phyloP scores from a whole-genome alignment of 2,113 vertebrate species.

The Ptilonorhynchus violaceus region DNA sequence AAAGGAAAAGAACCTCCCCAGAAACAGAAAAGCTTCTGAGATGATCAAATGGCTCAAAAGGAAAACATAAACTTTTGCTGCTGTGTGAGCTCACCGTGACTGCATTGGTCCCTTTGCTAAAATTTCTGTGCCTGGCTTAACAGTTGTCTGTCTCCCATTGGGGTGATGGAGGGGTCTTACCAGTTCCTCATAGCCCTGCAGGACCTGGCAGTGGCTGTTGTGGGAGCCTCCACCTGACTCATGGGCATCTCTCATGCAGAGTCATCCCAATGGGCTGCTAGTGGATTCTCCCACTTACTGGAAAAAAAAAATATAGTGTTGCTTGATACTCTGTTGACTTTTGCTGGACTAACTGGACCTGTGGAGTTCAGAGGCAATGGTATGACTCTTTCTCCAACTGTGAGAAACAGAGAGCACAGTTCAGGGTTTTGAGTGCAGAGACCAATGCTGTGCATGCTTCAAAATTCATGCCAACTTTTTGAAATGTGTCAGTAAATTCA shows the following conservation, averaged over 20 bases:
- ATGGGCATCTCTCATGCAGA: background rate
- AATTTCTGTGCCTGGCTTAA: background rate
- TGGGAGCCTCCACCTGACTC: background rate
- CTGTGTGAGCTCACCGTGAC: rapidly evolving
- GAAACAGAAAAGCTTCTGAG: background rate
- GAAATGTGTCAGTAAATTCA: background rate
- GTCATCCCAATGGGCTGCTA: background rate
- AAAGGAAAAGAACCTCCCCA: background rate
- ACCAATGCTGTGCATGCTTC: background rate
- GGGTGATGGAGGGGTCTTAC: background rate
- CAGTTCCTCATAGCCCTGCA: rapidly evolving
- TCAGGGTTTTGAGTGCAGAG: background rate
- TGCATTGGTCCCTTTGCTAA: background rate
- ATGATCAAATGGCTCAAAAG: background rate
- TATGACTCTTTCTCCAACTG: background rate
- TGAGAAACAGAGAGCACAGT: background rate
- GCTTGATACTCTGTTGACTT: background rate
- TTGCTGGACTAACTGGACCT: background rate
- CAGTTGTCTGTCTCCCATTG: background rate
- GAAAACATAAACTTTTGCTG: background rate
- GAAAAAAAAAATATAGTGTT: background rate
- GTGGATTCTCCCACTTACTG: background rate
- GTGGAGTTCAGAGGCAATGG: background rate
- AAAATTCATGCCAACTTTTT: background rate
- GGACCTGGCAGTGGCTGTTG: background rate